Conservation (phyloP, 2,888 invertebrate genomes). For the Thymelicus lineola region DNA sequence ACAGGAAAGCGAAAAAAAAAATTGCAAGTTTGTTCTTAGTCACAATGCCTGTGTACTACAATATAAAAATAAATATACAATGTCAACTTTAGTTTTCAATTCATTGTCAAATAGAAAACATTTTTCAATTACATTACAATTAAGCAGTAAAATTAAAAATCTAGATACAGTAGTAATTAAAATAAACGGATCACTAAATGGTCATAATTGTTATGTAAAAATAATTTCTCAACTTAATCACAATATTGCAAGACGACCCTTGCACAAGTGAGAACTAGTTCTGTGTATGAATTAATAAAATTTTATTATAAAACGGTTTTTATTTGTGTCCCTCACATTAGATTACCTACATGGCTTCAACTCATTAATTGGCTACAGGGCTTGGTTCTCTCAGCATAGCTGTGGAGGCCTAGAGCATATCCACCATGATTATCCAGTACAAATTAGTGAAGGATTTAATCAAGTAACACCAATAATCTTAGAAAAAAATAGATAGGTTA, state of each 20-base stretch:
- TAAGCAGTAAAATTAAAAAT: background rate
- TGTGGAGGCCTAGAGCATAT: no score
- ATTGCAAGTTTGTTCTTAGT: background rate
- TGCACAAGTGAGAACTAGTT: constrained; percentile 69
- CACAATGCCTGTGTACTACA: background rate
- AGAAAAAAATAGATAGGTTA: no score
- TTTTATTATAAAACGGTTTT: constrained; percentile 61
- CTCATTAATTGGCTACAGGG: no score
- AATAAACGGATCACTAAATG: no score
- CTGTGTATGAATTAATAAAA: constrained; percentile 66
- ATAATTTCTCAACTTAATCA: constrained; percentile 53
- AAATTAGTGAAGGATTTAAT: no score
- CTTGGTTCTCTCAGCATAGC: no score
- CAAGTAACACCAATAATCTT: no score
- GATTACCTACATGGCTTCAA: no score
- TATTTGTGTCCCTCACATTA: constrained; percentile 25
- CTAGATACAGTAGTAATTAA: background rate
- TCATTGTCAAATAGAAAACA: background rate
- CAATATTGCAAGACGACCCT: constrained; percentile 53
- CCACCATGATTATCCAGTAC: no score
- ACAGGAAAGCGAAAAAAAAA: no score
- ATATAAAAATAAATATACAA: background rate
- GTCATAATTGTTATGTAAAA: no score
- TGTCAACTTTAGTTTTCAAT: background rate
- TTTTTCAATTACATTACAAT: background rate